Conservation (phyloP, 2,888 invertebrate species). For the Dynastes grantii region DNA sequence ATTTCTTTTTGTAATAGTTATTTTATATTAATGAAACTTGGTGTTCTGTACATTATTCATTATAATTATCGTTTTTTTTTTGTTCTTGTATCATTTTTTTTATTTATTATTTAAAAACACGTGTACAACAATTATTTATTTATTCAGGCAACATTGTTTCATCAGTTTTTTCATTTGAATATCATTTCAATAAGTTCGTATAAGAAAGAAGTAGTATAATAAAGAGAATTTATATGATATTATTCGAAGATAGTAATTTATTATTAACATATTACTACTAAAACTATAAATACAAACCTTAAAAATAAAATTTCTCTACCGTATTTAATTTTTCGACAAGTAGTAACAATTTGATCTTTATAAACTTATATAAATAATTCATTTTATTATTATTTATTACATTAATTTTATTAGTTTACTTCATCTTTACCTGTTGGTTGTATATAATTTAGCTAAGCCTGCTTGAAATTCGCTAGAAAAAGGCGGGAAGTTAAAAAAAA, state of each 20-base stretch:
- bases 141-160: constrained; percentile 63
- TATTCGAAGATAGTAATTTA: constrained; percentile 31
- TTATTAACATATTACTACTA: constrained; percentile 9
- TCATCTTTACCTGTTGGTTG: constrained; percentile 48
- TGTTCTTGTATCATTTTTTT: constrained; percentile 48
- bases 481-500: neutral
- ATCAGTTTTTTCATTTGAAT: constrained; percentile 22
- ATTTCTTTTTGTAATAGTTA: constrained; percentile 44
- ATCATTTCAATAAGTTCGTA: constrained; percentile 34
- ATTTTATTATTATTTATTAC: constrained; percentile 38
- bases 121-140: constrained; percentile 66
- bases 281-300: constrained; percentile 42
- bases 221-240: constrained; percentile 26
- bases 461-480: constrained; percentile 48
- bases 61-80: constrained; percentile 53
- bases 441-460: constrained; percentile 52
- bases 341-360: constrained; percentile 53
- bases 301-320: constrained; percentile 52
- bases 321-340: constrained; percentile 35
- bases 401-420: constrained; percentile 22
- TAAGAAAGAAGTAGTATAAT: constrained; percentile 18
- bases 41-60: constrained; percentile 70
- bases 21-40: constrained; percentile 66
- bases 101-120: constrained; percentile 63
- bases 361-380: constrained; percentile 53